Conservation (phyloP, 2,113 vertebrate species). For the Columbina picui region DNA sequence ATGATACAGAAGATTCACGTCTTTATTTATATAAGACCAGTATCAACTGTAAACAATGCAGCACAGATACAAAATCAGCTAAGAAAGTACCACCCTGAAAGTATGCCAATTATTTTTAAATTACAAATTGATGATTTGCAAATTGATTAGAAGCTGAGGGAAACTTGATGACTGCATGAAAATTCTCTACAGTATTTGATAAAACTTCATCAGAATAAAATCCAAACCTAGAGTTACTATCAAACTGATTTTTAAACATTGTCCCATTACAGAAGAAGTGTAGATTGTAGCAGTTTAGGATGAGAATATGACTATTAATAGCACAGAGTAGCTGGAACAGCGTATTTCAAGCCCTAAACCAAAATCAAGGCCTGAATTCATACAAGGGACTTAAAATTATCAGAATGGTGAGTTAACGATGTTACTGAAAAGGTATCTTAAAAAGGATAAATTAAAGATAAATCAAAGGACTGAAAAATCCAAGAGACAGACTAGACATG, state of each 20-base stretch:
- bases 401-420: not conserved
- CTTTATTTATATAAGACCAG: not conserved
- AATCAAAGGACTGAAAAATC: conserved; percentile 1
- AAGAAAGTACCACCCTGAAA: not conserved
- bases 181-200: not conserved
- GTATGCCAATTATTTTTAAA: not conserved
- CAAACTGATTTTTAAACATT: not conserved
- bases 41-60: not conserved
- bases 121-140: not conserved
- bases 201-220: not conserved
- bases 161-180: not conserved
- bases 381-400: not conserved
- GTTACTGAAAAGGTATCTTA: not conserved
- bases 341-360: not conserved
- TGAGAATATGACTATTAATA: not conserved
- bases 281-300: not conserved
- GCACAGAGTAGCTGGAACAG: not conserved
- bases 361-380: not conserved
- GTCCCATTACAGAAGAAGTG: not conserved
- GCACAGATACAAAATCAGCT: not conserved
- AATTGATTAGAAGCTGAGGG: not conserved
- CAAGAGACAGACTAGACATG: not conserved
- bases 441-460: not conserved
- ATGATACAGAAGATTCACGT: not conserved
- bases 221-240: not conserved